Conservation (phyloP, 2,113 vertebrate species). For the cattle (Bos taurus) region DNA sequence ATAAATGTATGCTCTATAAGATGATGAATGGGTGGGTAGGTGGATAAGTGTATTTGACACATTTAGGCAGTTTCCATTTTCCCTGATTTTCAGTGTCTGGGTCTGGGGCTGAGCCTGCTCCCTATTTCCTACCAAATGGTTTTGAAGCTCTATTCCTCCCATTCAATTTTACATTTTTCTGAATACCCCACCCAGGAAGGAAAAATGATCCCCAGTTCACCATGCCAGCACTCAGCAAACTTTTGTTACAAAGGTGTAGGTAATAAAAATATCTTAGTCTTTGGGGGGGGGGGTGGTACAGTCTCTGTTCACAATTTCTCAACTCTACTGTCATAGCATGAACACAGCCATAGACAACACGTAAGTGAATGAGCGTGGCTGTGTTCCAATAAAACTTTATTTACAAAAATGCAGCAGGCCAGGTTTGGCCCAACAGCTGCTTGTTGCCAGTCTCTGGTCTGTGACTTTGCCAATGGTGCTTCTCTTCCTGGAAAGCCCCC, state of each 20-base stretch:
- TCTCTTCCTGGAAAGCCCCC: neutral
- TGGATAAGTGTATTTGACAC: neutral
- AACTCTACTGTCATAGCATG: neutral
- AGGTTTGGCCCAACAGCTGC: neutral
- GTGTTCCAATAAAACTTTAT: neutral
- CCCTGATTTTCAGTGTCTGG: neutral
- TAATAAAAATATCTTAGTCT: neutral
- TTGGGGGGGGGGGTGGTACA: fast-evolving
- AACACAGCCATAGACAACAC: neutral
- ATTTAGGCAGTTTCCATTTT: neutral
- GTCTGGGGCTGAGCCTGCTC: neutral
- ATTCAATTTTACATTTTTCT: conserved; percentile 6
- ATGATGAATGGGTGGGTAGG: neutral
- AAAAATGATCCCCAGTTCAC: neutral
- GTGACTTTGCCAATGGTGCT: neutral
- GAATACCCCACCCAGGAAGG: neutral
- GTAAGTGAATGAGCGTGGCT: neutral
- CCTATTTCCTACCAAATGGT: neutral
- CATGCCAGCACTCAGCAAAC: neutral
- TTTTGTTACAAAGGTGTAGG: neutral
- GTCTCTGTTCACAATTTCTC: neutral
- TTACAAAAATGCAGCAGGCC: neutral
- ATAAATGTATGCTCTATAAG: neutral
- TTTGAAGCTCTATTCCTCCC: neutral
- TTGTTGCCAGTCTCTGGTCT: neutral